Base-by-base conservation (phyloP, 2,113 vertebrate species). In the Podiceps cristatus region DNA sequence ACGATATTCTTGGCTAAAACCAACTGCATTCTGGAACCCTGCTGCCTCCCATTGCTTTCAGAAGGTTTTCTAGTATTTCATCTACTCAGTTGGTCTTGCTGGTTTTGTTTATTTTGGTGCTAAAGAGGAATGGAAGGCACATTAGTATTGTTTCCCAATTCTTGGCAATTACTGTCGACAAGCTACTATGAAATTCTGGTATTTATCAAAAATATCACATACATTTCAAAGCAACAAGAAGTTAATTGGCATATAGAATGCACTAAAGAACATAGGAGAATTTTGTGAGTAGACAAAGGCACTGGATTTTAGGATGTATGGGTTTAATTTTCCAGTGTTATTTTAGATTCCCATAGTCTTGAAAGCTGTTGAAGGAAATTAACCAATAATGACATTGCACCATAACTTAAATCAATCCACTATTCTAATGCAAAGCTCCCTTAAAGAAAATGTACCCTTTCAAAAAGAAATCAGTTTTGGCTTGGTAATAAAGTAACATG, bases 41-140 rank as follows among this genome's bases (percentile, higher is more conserved):
- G 44, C 49, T 96, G 73, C 27, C 63, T 92, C 53, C 25, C 40
- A 68, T 91, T 91, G 40, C 79, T 95, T 92, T 94, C 73, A 85
- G 69, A 82, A 87, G 62, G 16, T 69, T 95, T 96, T 78, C 20
- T 76, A 85, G 58, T 82, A 95, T 96, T 97, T 95, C 33, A 91
- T 97, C 93, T 96, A 76, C 71, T 84, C 49, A 66, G 93, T 73
- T 93, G 77, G 92, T 90, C 89, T 94, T 72, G 42, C 19, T 92
- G 49, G 90, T 89, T 96, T 78, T 76, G 60, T 87, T 96, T 91
- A 72, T 87, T 96, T 94, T 93, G 42, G 28, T 95, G 31, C 40
- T 76, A 69, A 87, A 93, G 53, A 72, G 66, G 35, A 96, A 79
- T 82, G 42, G 22, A 50, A 93, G 28, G n/a, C 69, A 68, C 10